Conservation (phyloP, 2,113 vertebrate species). For the Dipodomys ordii region DNA sequence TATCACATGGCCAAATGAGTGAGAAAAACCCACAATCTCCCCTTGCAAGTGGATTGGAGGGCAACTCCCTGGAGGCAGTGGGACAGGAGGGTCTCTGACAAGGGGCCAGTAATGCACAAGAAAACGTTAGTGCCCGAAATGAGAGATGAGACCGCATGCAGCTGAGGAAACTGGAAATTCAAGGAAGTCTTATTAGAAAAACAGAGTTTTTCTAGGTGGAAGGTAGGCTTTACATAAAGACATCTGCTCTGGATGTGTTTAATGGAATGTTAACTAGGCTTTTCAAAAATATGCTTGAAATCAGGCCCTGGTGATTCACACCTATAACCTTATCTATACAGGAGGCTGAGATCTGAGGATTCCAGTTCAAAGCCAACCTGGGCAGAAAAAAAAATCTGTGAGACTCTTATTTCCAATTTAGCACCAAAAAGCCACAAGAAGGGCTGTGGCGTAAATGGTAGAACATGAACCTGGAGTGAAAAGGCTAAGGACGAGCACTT, state of each 20-base stretch:
- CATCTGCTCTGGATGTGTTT: not conserved
- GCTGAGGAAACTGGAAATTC: not conserved
- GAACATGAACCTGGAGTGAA: too few relatives aligned
- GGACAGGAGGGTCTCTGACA: not conserved
- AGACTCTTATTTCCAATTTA: too few relatives aligned
- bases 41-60: not conserved
- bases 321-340: too few relatives aligned
- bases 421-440: too few relatives aligned
- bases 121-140: not conserved
- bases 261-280: not conserved
- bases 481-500: too few relatives aligned
- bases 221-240: conserved; percentile 19
- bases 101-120: fast-evolving
- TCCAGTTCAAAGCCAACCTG: too few relatives aligned
- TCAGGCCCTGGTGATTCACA: too few relatives aligned
- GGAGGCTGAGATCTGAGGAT: too few relatives aligned
- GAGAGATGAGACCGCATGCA: not conserved
- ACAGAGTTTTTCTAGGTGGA: not conserved
- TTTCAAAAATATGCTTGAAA: too few relatives aligned
- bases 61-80: not conserved
- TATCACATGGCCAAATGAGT: not conserved
- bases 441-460: too few relatives aligned
- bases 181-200: not conserved
- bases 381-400: too few relatives aligned
- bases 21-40: not conserved